Base-by-base conservation (phyloP, 1,140 invertebrate species). In the Calycopis cecrops region DNA sequence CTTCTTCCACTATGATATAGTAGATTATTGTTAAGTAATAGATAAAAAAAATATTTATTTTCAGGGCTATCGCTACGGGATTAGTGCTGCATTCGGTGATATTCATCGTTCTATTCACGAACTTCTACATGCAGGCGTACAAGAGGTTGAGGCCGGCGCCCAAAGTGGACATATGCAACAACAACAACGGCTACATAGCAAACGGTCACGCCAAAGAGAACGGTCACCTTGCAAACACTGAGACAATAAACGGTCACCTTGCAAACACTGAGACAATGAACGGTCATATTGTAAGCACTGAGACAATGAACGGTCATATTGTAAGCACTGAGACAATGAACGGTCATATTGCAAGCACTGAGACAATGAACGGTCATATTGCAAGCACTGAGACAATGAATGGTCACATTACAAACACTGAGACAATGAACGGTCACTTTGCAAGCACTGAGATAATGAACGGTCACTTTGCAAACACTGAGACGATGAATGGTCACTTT, bases 81-180 rank as follows among this genome's bases (percentile, higher is more conserved):
- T 82, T 97, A 50, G 88, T 97, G 61, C 88, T 96, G 1, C 97
- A 98, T 80, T 95, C 96, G 3, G 90, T 93, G 17, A 96, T 98
- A 63, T 98, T 98, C 90, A 96, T 98, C 80, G 90, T 91, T 16
- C 91, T 98, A 28, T 98, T 98, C 89, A 93, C 91, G 60, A 93
- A 98, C 86, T 98, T 98, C 89, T 98, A 98, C 85, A 90, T 93
- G 61, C 93, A 93, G 79, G 93, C 95, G 60, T 97, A 97, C 67
- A 91, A 90, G 62, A 87, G 89, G 66, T 54, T 66, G 0, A 67
- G 56, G 44, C 63, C 63, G 10, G 63, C 60, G 50, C 69, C 57
- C 12, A 56, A 63, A 17, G 60, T 64, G 1, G 65, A 73, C 14
- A 51, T 55, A 0, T 69, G 57, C 49, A 76, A 81, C 28, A 82